Evolutionary conservation across 2,113 vertebrate species (phyloP).

Genomic region (Myotis brandtii): DNA sequence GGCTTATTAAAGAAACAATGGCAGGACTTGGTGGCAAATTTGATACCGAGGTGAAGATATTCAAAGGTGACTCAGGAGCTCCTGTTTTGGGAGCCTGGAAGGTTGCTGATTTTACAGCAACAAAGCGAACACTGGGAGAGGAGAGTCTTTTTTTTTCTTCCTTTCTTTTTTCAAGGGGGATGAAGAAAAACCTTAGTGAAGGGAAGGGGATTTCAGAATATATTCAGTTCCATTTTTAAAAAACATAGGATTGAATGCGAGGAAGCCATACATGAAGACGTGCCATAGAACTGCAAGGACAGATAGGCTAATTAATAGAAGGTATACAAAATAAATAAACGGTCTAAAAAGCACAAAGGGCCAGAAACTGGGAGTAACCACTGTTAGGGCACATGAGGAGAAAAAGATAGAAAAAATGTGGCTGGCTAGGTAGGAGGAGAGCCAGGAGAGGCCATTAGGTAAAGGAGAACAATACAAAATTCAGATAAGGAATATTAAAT

Average conservation of each 20-base stretch:
- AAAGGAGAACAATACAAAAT: neutral
- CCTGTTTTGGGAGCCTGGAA: neutral
- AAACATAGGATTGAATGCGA: neutral
- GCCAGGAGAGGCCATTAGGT: neutral
- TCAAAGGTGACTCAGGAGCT: neutral
- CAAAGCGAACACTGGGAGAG: neutral
- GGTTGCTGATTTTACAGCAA: neutral
- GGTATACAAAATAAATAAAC: neutral
- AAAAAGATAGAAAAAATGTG: neutral
- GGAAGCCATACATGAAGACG: neutral
- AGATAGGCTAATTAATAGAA: neutral
- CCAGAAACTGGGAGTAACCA: neutral
- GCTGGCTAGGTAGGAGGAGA: neutral
- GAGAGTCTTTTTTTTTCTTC: neutral
- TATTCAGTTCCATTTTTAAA: neutral
- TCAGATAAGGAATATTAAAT: neutral
- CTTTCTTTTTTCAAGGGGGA: neutral
- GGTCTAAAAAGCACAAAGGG: neutral
- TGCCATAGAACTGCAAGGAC: neutral
- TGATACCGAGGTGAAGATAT: neutral
- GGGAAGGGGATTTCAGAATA: neutral
- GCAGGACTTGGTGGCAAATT: neutral
- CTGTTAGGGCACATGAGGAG: neutral
- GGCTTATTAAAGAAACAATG: neutral
- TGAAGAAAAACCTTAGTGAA: neutral